These are phyloP conservation scores for Lutjanus campechanus DNA, from an alignment of 2,797 vertebrate species.

Conservation along the genomic window DNA sequence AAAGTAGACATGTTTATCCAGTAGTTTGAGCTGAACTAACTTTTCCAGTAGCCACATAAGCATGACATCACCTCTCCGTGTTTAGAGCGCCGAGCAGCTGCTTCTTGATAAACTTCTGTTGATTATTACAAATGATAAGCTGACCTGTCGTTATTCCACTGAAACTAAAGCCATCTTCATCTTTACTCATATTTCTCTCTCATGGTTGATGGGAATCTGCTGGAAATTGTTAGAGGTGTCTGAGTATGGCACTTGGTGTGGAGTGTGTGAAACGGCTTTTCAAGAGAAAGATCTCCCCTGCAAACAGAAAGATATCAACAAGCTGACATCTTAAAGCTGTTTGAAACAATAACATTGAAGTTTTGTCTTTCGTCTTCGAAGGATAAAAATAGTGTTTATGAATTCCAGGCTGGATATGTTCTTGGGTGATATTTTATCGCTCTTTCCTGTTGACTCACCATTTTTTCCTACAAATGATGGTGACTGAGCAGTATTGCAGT, in stretches of 20 bases:
- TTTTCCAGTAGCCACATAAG: slow-evolving; percentile 39
- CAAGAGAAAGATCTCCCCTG: background rate
- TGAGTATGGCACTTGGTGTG: background rate
- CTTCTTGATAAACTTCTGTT: slow-evolving; percentile 17
- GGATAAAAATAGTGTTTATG: slow-evolving; percentile 12
- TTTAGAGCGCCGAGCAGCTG: slow-evolving; percentile 35
- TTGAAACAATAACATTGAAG: slow-evolving; percentile 21
- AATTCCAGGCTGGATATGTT: background rate
- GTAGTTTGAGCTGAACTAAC: slow-evolving; percentile 21
- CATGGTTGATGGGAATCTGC: background rate
- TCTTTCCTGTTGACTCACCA: slow-evolving; percentile 15
- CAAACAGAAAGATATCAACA: slow-evolving; percentile 23
- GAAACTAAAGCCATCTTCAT: background rate
- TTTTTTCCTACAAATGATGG: background rate
- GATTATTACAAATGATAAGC: background rate
- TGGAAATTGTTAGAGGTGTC: slow-evolving; percentile 6
- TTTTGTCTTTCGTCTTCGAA: background rate
- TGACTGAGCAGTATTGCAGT: background rate
- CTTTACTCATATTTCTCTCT: slow-evolving; percentile 1
- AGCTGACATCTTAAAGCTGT: slow-evolving; percentile 34
- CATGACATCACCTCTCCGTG: slow-evolving; percentile 33
- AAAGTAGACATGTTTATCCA: slow-evolving; percentile 54
- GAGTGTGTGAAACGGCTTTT: background rate
- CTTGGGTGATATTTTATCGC: slow-evolving; percentile 4
- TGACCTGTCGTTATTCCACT: background rate